phyloP scores from a whole-genome alignment of 2,888 invertebrate genomes.

The Caenorhabditis sinica region DNA sequence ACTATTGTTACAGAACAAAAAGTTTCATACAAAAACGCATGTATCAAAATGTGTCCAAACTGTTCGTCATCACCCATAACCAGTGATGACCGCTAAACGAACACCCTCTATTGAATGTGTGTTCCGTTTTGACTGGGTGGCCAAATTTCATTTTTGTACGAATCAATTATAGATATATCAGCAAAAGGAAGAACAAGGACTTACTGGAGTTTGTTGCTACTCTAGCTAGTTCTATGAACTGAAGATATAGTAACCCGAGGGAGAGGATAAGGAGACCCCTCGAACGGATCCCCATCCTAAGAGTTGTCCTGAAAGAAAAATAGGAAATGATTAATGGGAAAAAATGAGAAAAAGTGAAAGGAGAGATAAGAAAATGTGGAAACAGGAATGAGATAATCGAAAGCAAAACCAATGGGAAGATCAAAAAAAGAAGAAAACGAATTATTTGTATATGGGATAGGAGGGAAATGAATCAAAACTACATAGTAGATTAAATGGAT shows the following conservation, averaged over 20 bases:
- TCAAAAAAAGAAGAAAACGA: not conserved
- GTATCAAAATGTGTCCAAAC: not conserved
- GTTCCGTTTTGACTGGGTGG: slow-evolving; percentile 5
- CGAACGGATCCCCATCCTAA: slow-evolving; percentile 75
- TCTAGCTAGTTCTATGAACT: slow-evolving; percentile 44
- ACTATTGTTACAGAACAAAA: not conserved
- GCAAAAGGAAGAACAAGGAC: slow-evolving; percentile 21
- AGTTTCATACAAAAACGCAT: not conserved
- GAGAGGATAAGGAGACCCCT: slow-evolving; percentile 69
- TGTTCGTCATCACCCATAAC: not conserved
- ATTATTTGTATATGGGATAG: not conserved
- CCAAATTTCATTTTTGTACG: not conserved
- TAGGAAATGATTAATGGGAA: not conserved
- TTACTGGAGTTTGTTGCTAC: slow-evolving; percentile 57
- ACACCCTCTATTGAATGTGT: not conserved
- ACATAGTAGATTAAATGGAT: slow-evolving; percentile 47
- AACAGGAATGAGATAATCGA: slow-evolving; percentile 31
- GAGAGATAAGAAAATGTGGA: slow-evolving; percentile 25
- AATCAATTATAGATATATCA: not conserved
- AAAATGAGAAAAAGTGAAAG: slow-evolving; percentile 5
- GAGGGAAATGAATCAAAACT: slow-evolving; percentile 18
- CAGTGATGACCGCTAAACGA: not conserved
- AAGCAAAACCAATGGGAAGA: slow-evolving; percentile 12
- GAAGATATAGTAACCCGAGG: slow-evolving; percentile 63
- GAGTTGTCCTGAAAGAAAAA: slow-evolving; percentile 21